Evolutionary conservation across 2,888 invertebrate species (phyloP).

Genomic region (Hemistola chrysoprasaria): DNA sequence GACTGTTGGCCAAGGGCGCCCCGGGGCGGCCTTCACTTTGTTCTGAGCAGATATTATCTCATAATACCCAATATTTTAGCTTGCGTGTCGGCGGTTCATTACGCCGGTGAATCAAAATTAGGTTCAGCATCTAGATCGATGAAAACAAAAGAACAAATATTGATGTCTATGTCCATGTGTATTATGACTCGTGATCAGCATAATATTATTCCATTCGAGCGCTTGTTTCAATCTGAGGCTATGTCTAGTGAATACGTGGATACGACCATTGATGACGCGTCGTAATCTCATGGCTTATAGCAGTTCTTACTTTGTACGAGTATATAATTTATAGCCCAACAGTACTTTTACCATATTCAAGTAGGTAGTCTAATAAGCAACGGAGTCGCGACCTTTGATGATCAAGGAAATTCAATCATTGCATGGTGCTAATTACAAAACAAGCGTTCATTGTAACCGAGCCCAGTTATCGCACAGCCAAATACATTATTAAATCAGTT

Average conservation of each 20-base stretch:
- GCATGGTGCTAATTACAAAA: constrained; percentile 56
- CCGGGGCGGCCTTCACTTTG: constrained; percentile 49
- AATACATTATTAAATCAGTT: constrained; percentile 27
- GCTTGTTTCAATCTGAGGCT: too few species aligned
- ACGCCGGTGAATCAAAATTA: constrained; percentile 30
- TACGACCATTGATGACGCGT: too few species aligned
- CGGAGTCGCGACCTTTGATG: constrained; percentile 66
- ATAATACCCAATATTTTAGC: constrained; percentile 37
- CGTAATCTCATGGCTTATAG: too few species aligned
- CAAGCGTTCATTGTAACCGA: constrained; percentile 56
- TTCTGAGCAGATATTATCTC: constrained; percentile 42
- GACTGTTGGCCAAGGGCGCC: constrained; percentile 64
- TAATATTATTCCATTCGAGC: too few species aligned
- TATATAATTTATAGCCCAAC: too few species aligned
- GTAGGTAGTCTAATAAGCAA: constrained; percentile 55
- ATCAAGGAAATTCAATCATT: constrained; percentile 75
- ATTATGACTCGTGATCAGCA: too few species aligned
- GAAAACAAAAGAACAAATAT: constrained; percentile 21
- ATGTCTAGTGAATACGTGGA: too few species aligned
- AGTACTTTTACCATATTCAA: constrained; percentile 35
- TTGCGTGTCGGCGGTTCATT: constrained; percentile 55
- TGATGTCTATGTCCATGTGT: too few species aligned
- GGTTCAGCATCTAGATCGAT: constrained; percentile 15
- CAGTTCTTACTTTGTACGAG: too few species aligned
- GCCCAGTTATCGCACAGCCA: constrained; percentile 67